A percentile compares a stretch with the other conserved stretches of the same genome.
phyloP scores from a whole-genome alignment of 1,140 invertebrate species.

The Listronotus bonariensis region DNA sequence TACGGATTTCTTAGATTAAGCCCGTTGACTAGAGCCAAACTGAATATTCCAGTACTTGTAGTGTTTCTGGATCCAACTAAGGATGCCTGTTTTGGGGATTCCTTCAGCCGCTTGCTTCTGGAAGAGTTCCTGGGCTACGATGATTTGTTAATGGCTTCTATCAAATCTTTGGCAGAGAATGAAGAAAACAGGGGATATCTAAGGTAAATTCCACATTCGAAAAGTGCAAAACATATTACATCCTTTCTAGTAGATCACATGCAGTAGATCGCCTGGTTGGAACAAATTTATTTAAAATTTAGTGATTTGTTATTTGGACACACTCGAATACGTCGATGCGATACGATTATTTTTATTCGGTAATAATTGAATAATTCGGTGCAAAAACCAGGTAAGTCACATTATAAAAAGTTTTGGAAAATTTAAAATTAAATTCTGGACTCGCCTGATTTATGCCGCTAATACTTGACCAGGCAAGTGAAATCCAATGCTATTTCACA shows the following conservation, averaged over 20 bases:
- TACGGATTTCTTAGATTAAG: slow-evolving; percentile 94
- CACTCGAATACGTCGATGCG: too few relatives aligned
- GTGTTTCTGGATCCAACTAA: slow-evolving; percentile 87
- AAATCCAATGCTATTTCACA: too few relatives aligned
- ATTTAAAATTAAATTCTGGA: too few relatives aligned
- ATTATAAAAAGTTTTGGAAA: too few relatives aligned
- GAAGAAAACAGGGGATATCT: slow-evolving; percentile 96
- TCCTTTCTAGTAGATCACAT: neutral
- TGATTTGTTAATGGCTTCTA: slow-evolving; percentile 94
- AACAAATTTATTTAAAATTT: too few relatives aligned
- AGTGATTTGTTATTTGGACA: too few relatives aligned
- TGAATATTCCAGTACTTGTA: slow-evolving; percentile 92
- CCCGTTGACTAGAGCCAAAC: slow-evolving; percentile 76
- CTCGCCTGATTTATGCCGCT: too few relatives aligned
- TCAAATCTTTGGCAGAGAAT: slow-evolving; percentile 92
- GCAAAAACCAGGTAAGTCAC: too few relatives aligned
- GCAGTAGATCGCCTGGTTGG: neutral
- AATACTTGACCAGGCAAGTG: too few relatives aligned
- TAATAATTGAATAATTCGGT: too few relatives aligned
- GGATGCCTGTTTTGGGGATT: slow-evolving; percentile 92
- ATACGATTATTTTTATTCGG: too few relatives aligned
- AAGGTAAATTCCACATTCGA: slow-evolving; percentile 60
- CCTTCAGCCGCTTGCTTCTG: slow-evolving; percentile 86
- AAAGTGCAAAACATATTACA: neutral
- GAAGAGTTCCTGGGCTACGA: slow-evolving; percentile 95